phyloP scores from a whole-genome alignment of 2,113 vertebrate genomes.

The Cololabis saira region DNA sequence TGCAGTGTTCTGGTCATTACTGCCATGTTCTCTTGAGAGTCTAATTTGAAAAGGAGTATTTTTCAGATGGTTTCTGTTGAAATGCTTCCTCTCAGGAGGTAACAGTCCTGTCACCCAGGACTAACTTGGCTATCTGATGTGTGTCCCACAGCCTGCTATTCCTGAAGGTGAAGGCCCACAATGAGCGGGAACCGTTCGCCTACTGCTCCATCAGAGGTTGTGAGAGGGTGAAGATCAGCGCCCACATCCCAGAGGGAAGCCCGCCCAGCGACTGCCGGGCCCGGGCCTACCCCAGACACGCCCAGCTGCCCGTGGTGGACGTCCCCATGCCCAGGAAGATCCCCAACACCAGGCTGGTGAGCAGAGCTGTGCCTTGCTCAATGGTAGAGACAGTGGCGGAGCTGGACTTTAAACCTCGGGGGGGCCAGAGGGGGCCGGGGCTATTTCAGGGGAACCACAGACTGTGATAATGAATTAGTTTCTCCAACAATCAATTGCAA shows the following conservation, averaged over 20 bases:
- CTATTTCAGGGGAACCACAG: too few species aligned
- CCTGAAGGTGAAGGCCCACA: slow-evolving; percentile 89
- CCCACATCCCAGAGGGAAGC: slow-evolving; percentile 84
- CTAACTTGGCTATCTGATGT: not conserved
- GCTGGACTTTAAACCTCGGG: too few species aligned
- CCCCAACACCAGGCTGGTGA: slow-evolving; percentile 82
- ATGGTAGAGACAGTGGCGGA: too few species aligned
- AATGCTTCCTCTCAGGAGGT: too few species aligned
- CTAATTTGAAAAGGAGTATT: too few species aligned
- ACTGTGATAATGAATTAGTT: too few species aligned
- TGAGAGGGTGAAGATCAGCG: slow-evolving; percentile 92
- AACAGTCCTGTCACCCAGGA: too few species aligned
- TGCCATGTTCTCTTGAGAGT: too few species aligned
- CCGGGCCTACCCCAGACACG: slow-evolving; percentile 88
- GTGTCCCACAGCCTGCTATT: slow-evolving; percentile 87
- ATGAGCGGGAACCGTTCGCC: slow-evolving; percentile 87
- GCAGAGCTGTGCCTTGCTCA: not conserved
- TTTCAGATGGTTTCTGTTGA: not conserved
- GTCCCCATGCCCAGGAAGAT: slow-evolving; percentile 93
- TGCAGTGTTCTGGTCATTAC: too few species aligned
- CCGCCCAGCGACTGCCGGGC: slow-evolving; percentile 88
- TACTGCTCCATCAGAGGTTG: slow-evolving; percentile 96
- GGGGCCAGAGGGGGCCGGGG: too few species aligned
- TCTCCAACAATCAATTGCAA: too few species aligned
- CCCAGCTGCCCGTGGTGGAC: slow-evolving; percentile 86